A percentile compares a stretch with the other conserved stretches of the same genome.
Evolutionary conservation across 2,888 invertebrate species (phyloP).

Genomic region (Caenorhabditis uteleia): DNA sequence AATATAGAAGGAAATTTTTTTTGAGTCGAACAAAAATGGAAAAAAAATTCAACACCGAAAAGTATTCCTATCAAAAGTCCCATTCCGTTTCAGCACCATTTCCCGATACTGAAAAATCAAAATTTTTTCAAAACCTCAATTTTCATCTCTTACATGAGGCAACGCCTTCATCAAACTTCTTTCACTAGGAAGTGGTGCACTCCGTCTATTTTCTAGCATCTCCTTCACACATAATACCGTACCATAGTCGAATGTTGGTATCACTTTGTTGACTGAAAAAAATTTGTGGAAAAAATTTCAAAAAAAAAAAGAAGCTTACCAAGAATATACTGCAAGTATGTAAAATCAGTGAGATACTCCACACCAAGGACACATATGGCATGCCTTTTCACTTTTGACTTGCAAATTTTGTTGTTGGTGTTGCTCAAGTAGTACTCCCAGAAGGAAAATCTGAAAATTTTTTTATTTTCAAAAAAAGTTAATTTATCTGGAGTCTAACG

Average conservation of each 20-base stretch:
- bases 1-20: no score
- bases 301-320: slow-evolving; percentile 1
- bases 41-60: no score
- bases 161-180: no score
- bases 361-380: slow-evolving; percentile 31
- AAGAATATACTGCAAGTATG: slow-evolving; percentile 2
- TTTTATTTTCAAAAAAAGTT: background rate
- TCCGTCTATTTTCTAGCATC: slow-evolving; percentile 16
- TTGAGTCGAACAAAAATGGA: no score
- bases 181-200: slow-evolving; percentile 3
- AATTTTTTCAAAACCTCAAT: no score
- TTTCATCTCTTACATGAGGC: no score
- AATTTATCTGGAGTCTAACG: no score
- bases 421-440: slow-evolving; percentile 25
- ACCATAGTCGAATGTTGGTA: slow-evolving; percentile 28
- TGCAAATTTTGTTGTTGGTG: slow-evolving; percentile 13
- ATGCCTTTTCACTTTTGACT: slow-evolving; percentile 29
- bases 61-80: no score
- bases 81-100: no score
- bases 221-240: slow-evolving; percentile 23
- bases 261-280: slow-evolving; percentile 28
- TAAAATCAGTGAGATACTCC: slow-evolving; percentile 15
- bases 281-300: background rate
- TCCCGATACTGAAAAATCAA: no score
- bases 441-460: slow-evolving; percentile 9